phyloP scores from a whole-genome alignment of 2,113 vertebrate species.

The Istiophorus platypterus region DNA sequence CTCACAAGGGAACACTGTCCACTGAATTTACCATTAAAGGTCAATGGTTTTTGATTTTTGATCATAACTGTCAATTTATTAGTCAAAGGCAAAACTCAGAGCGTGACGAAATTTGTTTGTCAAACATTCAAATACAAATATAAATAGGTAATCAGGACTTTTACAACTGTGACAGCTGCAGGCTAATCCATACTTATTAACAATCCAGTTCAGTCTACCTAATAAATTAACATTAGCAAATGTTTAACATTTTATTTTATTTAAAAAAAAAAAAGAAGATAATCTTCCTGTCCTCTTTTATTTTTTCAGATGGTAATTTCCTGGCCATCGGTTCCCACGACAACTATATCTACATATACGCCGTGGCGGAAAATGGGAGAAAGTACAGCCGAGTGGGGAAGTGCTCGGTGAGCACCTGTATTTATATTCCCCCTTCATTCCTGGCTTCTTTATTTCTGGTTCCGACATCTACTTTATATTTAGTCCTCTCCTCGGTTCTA shows the following conservation, averaged over 20 bases:
- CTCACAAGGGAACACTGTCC: too few species aligned
- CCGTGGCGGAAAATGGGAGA: slow-evolving; percentile 91
- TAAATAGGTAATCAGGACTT: not conserved
- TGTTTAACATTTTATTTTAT: not conserved
- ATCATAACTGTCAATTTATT: not conserved
- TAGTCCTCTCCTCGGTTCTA: slow-evolving; percentile 29
- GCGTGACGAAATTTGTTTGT: not conserved
- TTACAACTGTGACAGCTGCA: not conserved
- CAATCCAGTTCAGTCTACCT: not conserved
- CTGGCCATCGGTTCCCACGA: slow-evolving; percentile 98
- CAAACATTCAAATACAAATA: too few species aligned
- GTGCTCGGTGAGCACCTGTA: slow-evolving; percentile 90
- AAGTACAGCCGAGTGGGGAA: slow-evolving; percentile 96
- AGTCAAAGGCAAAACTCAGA: too few species aligned
- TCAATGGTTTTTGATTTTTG: not conserved
- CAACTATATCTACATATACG: slow-evolving; percentile 99
- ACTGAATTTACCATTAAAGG: not conserved
- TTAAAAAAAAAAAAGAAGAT: not conserved
- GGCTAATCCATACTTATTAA: not conserved
- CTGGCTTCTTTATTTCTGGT: slow-evolving; percentile 60
- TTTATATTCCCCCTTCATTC: slow-evolving; percentile 32
- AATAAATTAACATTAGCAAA: not conserved
- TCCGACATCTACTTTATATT: slow-evolving; percentile 46
- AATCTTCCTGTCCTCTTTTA: slow-evolving; percentile 24
- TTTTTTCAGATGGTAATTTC: slow-evolving; percentile 91